Evolutionary conservation across 2,113 vertebrate species (phyloP), one percentile per base, ranked within the genome.

Genomic region (Morphnarchus princeps): DNA sequence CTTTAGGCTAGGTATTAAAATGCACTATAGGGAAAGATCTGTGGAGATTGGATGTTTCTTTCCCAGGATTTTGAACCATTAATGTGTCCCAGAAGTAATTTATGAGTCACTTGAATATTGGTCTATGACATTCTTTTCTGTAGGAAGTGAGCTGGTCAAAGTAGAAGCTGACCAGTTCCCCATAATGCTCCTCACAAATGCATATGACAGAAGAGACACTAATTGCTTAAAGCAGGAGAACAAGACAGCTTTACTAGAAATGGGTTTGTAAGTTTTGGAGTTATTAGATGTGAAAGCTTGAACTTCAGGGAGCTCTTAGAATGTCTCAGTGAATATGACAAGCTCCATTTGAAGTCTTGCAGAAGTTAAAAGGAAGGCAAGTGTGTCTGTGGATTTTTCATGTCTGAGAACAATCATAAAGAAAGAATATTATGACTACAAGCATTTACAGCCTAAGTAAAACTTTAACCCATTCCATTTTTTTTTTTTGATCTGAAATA

Each of bases 251-350:
- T 89, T 65, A 32, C 58, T 85, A 80, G 1, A 6, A 94, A 78
- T 67, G 24, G 45, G 34, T 95, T 95, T 90, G 18, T 78, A 95
- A 85, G 57, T 85, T 95, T 82, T 81, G n/a, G 36, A 87, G 57
- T 94, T 96, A 95, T 94, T 96, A 80, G 54, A 96, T 91, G 62
- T 94, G 95, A 97, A 95, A 93, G 73, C 55, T 85, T 95, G 95
- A 97, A 96, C 87, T 97, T 96, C 78, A 91, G 92, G 40, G 82
- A 90, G 31, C 65, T 82, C 87, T 91, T 72, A 58, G 52, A 91
- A 82, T 88, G 95, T 95, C 94, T 95, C 57, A 59, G 82, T 82
- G 66, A 93, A 96, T 96, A 96, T 91, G 76, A 40, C 40, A 91
- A 90, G 87, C 83, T 88, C 49, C 62, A 36, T 65, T 94, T 94